Conservation (phyloP, 2,888 invertebrate genomes). For the Cheilosia soror region DNA sequence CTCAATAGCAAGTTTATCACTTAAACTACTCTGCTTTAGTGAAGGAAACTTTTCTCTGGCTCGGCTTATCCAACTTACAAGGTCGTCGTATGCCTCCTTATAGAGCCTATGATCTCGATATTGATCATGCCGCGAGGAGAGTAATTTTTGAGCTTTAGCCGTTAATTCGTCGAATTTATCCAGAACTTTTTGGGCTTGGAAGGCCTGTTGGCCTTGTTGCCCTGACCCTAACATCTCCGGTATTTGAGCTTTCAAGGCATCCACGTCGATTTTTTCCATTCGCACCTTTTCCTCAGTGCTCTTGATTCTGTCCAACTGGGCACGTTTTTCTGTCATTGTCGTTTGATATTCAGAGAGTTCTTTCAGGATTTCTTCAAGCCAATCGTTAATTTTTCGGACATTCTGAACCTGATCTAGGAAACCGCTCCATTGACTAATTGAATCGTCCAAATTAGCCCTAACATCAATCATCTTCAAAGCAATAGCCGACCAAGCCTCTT, state of each 20-base stretch:
- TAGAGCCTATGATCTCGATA: constrained; percentile 94
- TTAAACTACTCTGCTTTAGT: constrained; percentile 91
- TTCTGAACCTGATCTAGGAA: constrained; percentile 94
- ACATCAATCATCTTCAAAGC: constrained; percentile 95
- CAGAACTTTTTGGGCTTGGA: constrained; percentile 93
- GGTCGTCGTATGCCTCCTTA: constrained; percentile 95
- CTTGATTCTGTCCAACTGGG: constrained; percentile 93
- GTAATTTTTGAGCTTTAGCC: constrained; percentile 90
- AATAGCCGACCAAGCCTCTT: constrained; percentile 95
- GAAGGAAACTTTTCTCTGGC: constrained; percentile 95
- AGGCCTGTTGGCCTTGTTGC: constrained; percentile 92
- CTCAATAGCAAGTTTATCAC: constrained; percentile 94
- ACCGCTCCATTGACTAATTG: constrained; percentile 95
- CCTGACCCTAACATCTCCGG: constrained; percentile 93
- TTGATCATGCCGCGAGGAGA: constrained; percentile 92
- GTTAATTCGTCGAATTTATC: constrained; percentile 92
- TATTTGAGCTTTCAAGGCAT: constrained; percentile 92
- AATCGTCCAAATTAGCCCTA: constrained; percentile 93
- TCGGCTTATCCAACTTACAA: constrained; percentile 94
- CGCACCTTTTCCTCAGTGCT: constrained; percentile 94
- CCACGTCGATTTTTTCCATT: constrained; percentile 95
- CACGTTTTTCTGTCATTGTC: constrained; percentile 93
- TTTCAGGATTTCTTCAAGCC: constrained; percentile 89
- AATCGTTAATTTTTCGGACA: constrained; percentile 91
- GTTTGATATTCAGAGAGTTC: constrained; percentile 91